Percentiles rank a stretch among this genome's conserved stretches.
Evolutionary conservation across 2,888 invertebrate species (phyloP).

Genomic region (Pammene aurita): DNA sequence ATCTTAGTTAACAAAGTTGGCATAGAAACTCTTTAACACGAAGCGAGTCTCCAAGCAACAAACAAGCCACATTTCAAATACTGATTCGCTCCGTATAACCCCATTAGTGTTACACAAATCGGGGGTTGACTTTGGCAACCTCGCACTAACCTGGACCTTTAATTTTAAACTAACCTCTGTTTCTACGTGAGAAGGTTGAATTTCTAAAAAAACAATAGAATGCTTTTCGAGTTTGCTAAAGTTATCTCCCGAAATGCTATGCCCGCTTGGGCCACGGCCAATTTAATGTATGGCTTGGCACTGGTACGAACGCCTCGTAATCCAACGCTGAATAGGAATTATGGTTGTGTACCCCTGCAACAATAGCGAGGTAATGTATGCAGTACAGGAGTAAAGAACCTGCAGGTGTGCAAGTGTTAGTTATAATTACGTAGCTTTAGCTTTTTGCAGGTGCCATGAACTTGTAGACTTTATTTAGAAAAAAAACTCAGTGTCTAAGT

Average conservation of each 20-base stretch:
- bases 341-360: constrained; percentile 52
- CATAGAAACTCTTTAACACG: constrained; percentile 30
- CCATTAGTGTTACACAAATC: constrained; percentile 72
- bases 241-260: constrained; percentile 50
- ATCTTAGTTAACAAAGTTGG: constrained; percentile 28
- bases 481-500: too few species aligned
- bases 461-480: background rate
- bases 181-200: background rate
- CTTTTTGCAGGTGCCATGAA: background rate
- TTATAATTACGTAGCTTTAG: constrained; percentile 9
- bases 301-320: constrained; percentile 58
- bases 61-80: constrained; percentile 46
- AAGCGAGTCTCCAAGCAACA: constrained; percentile 26
- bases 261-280: constrained; percentile 72
- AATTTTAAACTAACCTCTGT: constrained; percentile 4
- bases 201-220: background rate
- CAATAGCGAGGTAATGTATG: constrained; percentile 41
- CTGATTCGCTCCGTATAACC: constrained; percentile 60
- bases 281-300: constrained; percentile 80
- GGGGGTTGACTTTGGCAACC: constrained; percentile 13
- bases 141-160: background rate
- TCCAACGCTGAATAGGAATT: constrained; percentile 70
- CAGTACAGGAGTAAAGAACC: constrained; percentile 33
- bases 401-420: constrained; percentile 10
- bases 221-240: constrained; percentile 10